Conservation (phyloP, 1,140 invertebrate genomes). For the Cydia strobilella region DNA sequence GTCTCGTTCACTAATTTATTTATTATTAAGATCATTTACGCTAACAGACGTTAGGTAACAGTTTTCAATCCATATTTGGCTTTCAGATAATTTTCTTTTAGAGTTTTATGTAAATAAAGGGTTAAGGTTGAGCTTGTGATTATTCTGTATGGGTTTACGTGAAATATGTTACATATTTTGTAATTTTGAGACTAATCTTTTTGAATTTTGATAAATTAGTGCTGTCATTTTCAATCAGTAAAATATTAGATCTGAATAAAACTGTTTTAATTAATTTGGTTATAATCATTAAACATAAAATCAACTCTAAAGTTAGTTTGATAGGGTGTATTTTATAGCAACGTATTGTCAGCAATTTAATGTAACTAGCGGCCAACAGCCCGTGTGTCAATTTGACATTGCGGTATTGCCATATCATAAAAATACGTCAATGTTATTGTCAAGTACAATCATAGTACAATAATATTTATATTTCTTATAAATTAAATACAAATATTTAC, state of each 20-base stretch:
- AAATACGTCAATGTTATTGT: background rate
- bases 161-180: background rate
- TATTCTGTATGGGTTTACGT: background rate
- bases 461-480: too few species aligned
- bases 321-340: background rate
- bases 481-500: background rate
- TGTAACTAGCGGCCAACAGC: background rate
- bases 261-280: background rate
- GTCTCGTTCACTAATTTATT: background rate
- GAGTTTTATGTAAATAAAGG: background rate
- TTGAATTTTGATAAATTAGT: constrained; percentile 8
- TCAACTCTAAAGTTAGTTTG: background rate
- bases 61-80: constrained; percentile 11
- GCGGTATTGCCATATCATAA: background rate
- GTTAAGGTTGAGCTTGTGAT: background rate
- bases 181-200: background rate
- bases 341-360: background rate
- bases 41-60: constrained; percentile 23
- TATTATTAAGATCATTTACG: constrained; percentile 1
- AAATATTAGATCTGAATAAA: background rate
- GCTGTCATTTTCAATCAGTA: background rate
- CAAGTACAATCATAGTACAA: too few species aligned
- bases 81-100: background rate
- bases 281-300: background rate
- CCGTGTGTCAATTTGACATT: background rate